These are phyloP conservation scores for Phylloscopus trochilus DNA, from an alignment of 2,113 vertebrate genomes.

Conservation along the genomic window DNA sequence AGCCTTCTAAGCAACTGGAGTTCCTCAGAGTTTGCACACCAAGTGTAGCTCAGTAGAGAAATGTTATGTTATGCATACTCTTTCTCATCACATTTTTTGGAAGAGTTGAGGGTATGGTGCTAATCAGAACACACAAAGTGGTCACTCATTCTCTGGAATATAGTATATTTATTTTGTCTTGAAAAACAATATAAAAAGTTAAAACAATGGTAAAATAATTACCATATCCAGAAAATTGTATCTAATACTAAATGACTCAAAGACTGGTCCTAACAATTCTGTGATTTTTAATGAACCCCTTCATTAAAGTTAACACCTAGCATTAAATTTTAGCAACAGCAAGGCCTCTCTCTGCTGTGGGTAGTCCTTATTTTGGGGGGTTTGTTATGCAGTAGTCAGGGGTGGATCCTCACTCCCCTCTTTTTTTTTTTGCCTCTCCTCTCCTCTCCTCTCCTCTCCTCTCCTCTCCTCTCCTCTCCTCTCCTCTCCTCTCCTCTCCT, in stretches of 20 bases:
- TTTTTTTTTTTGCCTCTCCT: neutral
- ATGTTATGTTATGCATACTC: neutral
- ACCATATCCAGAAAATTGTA: neutral
- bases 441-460: no score
- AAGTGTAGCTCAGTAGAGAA: neutral
- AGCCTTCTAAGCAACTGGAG: neutral
- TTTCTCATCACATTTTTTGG: neutral
- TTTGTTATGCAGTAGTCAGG: neutral
- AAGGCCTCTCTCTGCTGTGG: neutral
- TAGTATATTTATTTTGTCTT: neutral
- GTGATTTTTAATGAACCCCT: neutral
- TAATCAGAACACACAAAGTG: neutral
- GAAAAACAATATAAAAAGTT: neutral
- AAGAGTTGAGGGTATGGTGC: neutral
- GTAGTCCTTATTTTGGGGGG: neutral
- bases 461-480: no score
- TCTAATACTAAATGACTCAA: neutral
- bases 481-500: no score
- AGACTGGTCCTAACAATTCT: neutral
- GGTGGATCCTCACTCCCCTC: neutral
- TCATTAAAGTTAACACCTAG: neutral
- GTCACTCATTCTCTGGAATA: neutral
- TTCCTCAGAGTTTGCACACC: neutral
- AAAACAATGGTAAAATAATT: neutral
- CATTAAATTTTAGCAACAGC: neutral